Conservation (phyloP, 1,140 invertebrate species). For the Brachionus koreanus region DNA sequence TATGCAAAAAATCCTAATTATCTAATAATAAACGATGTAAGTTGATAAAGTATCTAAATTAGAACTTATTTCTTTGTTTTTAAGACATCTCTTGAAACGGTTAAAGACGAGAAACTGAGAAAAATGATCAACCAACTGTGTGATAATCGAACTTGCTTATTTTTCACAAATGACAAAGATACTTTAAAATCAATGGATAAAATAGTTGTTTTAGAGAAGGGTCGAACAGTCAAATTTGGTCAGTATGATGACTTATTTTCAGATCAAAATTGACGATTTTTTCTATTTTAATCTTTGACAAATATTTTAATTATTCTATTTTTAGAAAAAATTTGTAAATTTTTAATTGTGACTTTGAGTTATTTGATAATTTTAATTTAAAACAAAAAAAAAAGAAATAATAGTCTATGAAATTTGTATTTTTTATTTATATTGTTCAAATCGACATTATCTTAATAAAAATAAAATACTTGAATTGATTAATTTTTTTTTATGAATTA, state of each 20-base stretch:
- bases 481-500: background rate
- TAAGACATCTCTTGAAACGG: background rate
- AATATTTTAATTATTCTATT: background rate
- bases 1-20: background rate
- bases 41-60: background rate
- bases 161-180: background rate
- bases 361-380: background rate
- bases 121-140: background rate
- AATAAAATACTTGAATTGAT: background rate
- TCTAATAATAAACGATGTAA: conserved; percentile 18
- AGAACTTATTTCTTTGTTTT: background rate
- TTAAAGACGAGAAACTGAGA: background rate
- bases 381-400: background rate
- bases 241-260: background rate
- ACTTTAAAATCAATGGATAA: background rate
- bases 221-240: background rate
- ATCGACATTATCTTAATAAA: background rate
- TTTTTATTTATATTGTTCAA: background rate
- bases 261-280: background rate
- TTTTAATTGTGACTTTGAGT: background rate
- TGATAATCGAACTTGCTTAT: background rate
- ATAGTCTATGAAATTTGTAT: background rate
- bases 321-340: background rate
- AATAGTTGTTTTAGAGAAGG: background rate
- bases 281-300: background rate